Base-by-base conservation (phyloP, 2,888 invertebrate genomes). In the Andrena minutula region DNA sequence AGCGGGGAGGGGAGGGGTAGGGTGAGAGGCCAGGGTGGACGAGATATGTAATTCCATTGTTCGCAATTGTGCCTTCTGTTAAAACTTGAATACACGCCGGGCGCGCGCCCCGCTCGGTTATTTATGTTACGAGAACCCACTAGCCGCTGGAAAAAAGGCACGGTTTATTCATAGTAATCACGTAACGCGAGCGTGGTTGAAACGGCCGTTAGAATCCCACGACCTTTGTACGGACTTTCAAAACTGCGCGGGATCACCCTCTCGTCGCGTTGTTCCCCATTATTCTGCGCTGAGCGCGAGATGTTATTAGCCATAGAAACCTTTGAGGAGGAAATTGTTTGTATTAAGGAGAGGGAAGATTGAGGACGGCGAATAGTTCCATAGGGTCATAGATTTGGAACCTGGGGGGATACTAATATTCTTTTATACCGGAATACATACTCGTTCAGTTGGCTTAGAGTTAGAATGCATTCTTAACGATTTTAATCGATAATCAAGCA, bases 11-110 rank as follows among this genome's bases (percentile, higher is more conserved):
- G 0, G 41, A 1, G 41, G 12, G 3, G 41, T 41, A 41, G 41
- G 12, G 41, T 4, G 41, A 10, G 0, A 12, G 41, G 12, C 4
- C 41, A 41, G 41, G 41, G 41, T 41, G 51, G 56, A 35, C 82
- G 75, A 88, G 82, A 85, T 88, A 83, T 83, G 82, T 87, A 88
- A 88, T 88, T 88, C 87, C 86, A 88, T 86, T 88, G 88, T 88
- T 85, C 83, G 88, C 88, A 88, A 85, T 82, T 88, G 79, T 78
- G 75, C 82, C 79, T 84, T 86, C 86, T 82, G 86, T 84, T 87
- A 79, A 87, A 88, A 85, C 84, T 87, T 87, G 84, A 78, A 88
- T 88, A 65, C 78, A 47, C 58, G 71, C 49, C 58, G 56, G n/a
- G 61, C 69, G 66, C 56, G 56, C 53, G 47, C 53, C 23, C 56